Base-by-base conservation (phyloP, 35 echinoderm and acorn worm genomes). In the Lytechinus pictus region DNA sequence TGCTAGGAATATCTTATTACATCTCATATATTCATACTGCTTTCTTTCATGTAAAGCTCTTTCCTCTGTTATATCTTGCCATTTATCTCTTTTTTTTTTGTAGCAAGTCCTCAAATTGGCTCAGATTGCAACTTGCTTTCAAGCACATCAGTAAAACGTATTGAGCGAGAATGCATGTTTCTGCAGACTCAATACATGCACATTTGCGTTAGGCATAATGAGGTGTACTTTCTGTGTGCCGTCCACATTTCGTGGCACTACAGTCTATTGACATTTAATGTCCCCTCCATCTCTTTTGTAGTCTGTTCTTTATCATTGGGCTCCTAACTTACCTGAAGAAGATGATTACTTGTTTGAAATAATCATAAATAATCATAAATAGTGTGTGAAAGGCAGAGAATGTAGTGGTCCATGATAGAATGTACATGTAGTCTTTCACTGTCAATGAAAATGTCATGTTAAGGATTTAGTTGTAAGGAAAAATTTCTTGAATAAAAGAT, bases 91-190 rank as follows among this genome's bases (percentile, higher is more conserved):
- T 44, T 44, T 66, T 66, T 13, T 58, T 79, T 79, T n/a, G n/a
- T 16, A 4, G 66, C 66, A 7, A 79, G 16, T 79, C 66, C 14
- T 79, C 66, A 79, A 79, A 79, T 79, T 79, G 66, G 66, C 66
- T 24, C 66, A 79, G 66, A 79, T 79, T 79, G 66, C 66, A 79
- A 79, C n/a, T 16, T 79, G 12, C 66, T 4, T 79, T 16, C 19
- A 79, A 79, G 19, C 66, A 79, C 66, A 79, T 79, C 66, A 79
- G 66, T 79, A 79, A 79, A 79, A 79, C n/a, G 66, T 79, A 79
- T 79, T 5, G 21, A 79, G 14, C 66, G 66, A 79, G 66, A n/a
- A 79, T 79, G 19, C 66, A 79, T 16, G 66, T 16, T 79, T 79
- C 66, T 79, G 66, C 66, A 79, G 66, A 5, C 66, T 79, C 19